Percentiles rank a stretch among this genome's conserved stretches.
phyloP scores from a whole-genome alignment of 1,140 invertebrate genomes.

The Dendrolimus kikuchii region DNA sequence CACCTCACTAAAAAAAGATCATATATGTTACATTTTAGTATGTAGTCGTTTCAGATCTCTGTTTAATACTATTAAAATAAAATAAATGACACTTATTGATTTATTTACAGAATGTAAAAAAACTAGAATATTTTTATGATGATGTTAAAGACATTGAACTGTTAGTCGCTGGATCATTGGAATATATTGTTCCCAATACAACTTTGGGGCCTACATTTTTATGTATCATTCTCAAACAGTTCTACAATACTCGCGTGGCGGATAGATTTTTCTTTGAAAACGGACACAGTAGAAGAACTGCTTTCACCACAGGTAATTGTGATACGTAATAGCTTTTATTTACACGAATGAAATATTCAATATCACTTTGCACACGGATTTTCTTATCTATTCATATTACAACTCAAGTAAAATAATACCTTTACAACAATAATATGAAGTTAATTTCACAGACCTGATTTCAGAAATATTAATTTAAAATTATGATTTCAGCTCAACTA shows the following conservation, averaged over 20 bases:
- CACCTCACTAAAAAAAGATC: too few species aligned
- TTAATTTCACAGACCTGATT: too few species aligned
- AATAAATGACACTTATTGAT: not conserved
- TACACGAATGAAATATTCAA: not conserved
- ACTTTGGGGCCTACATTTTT: conserved; percentile 2
- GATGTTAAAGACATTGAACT: not conserved
- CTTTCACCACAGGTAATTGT: conserved; percentile 4
- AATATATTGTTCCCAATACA: not conserved
- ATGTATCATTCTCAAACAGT: conserved; percentile 1
- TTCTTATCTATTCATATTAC: too few species aligned
- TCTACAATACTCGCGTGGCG: conserved; percentile 1
- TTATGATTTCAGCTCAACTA: too few species aligned
- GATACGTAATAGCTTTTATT: not conserved
- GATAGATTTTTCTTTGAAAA: conserved; percentile 10
- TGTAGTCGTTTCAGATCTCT: too few species aligned
- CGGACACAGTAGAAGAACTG: not conserved
- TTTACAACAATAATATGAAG: too few species aligned
- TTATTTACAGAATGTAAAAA: not conserved
- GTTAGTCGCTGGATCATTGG: conserved; percentile 3
- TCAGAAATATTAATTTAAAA: too few species aligned
- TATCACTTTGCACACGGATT: too few species aligned
- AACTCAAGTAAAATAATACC: too few species aligned
- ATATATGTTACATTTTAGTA: too few species aligned
- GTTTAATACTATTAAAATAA: too few species aligned
- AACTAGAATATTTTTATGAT: conserved; percentile 3